phyloP scores from a whole-genome alignment of 2,113 vertebrate genomes.

The Thymallus thymallus region DNA sequence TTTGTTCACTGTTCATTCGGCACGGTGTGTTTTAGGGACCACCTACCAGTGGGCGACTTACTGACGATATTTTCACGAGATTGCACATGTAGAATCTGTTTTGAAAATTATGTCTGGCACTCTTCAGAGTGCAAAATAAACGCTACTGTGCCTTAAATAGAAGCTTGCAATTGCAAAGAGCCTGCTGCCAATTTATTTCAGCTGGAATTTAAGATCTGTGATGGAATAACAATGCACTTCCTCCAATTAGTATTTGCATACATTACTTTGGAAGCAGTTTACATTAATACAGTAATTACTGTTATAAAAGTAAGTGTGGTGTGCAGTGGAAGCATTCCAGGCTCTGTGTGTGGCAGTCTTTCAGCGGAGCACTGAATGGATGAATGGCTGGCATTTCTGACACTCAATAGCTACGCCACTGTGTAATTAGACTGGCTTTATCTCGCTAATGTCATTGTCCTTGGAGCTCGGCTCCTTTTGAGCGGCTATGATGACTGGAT shows the following conservation, averaged over 20 bases:
- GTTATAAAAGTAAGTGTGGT: conserved; percentile 33
- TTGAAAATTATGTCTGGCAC: no score
- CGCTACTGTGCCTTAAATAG: background rate
- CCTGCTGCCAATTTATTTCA: conserved; percentile 1
- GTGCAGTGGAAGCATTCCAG: background rate
- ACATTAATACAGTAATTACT: conserved; percentile 41
- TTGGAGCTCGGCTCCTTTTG: background rate
- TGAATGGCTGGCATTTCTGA: background rate
- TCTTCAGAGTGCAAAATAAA: no score
- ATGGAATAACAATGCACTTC: conserved; percentile 10
- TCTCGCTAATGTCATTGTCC: background rate
- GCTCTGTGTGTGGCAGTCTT: background rate
- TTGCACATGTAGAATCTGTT: no score
- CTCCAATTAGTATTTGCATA: conserved; percentile 41
- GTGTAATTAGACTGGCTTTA: background rate
- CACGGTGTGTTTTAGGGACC: no score
- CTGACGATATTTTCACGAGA: no score
- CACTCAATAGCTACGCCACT: background rate
- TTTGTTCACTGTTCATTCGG: no score
- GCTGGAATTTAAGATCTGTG: conserved; percentile 16
- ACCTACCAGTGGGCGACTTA: no score
- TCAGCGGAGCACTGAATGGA: background rate
- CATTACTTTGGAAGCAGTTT: conserved; percentile 27
- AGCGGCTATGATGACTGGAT: background rate
- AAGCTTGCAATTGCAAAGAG: background rate